phyloP scores from a whole-genome alignment of 2,797 vertebrate species.

The Eurystomus glaucurus region DNA sequence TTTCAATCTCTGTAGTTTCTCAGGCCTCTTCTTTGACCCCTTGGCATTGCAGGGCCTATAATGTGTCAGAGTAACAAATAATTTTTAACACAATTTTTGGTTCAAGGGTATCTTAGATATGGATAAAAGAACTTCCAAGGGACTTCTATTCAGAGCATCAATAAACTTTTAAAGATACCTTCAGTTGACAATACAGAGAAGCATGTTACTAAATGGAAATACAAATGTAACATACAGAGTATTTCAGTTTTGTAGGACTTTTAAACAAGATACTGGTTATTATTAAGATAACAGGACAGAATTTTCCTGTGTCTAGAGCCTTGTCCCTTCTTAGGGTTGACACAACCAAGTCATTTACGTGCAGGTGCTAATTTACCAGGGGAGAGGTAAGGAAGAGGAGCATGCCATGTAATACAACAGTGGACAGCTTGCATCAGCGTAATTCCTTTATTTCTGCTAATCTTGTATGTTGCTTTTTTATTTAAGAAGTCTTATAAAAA shows the following conservation, averaged over 20 bases:
- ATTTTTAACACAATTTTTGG: neutral
- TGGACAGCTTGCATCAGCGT: neutral
- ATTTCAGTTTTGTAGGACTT: neutral
- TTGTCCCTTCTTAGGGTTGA: neutral
- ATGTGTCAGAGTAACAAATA: neutral
- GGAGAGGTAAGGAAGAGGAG: neutral
- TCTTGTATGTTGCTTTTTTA: neutral
- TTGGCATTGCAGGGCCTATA: neutral
- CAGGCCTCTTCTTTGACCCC: neutral
- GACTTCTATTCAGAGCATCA: neutral
- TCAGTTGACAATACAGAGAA: neutral
- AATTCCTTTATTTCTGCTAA: neutral
- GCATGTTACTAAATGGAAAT: neutral
- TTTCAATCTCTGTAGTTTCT: neutral
- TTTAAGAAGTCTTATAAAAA: neutral
- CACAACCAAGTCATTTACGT: neutral
- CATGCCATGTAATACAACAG: accelerated
- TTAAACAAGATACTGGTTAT: neutral
- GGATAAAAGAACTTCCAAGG: neutral
- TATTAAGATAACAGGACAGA: neutral
- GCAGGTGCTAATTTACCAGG: neutral
- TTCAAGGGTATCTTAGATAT: neutral
- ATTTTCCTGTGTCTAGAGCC: neutral
- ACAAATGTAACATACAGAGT: neutral
- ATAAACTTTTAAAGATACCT: neutral